A percentile compares a stretch with the other conserved stretches of the same genome.
These are phyloP conservation scores for Drosophila gaucha DNA, from an alignment of 2,888 invertebrate genomes.

Conservation along the genomic window DNA sequence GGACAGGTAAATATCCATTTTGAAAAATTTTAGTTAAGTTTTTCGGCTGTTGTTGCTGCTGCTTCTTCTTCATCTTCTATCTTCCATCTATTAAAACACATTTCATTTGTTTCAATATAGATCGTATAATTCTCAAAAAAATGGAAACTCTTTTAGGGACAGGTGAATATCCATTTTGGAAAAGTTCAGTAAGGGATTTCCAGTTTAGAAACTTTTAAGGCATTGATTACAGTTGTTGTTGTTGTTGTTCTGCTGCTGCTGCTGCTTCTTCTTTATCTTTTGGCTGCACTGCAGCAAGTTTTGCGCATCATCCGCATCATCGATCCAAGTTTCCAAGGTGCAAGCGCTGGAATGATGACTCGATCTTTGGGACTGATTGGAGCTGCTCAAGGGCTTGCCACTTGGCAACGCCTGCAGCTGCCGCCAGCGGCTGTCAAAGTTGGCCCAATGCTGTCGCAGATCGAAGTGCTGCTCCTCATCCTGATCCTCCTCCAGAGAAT, in stretches of 20 bases:
- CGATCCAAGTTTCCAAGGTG: constrained; percentile 84
- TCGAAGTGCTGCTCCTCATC: constrained; percentile 79
- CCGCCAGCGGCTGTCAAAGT: constrained; percentile 76
- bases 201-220: constrained; percentile 75
- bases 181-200: constrained; percentile 1
- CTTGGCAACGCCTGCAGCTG: constrained; percentile 41
- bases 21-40: neutral
- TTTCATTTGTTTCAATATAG: constrained; percentile 12
- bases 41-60: neutral
- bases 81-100: neutral
- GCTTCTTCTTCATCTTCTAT: neutral
- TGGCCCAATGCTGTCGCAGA: constrained; percentile 67
- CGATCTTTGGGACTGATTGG: constrained; percentile 67
- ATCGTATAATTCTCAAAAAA: constrained; percentile 50
- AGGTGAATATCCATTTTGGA: constrained; percentile 5
- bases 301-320: constrained; percentile 79
- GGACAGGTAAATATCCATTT: neutral
- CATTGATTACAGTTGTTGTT: constrained; percentile 64
- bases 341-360: constrained; percentile 84
- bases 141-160: constrained; percentile 20
- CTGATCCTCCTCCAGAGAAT: constrained; percentile 79
- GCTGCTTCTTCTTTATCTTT: constrained; percentile 8
- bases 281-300: constrained; percentile 39
- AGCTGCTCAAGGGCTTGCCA: constrained; percentile 58
- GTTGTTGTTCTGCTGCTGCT: constrained; percentile 13